Conservation (phyloP, 2,888 invertebrate genomes). For the Temnothorax unifasciatus region DNA sequence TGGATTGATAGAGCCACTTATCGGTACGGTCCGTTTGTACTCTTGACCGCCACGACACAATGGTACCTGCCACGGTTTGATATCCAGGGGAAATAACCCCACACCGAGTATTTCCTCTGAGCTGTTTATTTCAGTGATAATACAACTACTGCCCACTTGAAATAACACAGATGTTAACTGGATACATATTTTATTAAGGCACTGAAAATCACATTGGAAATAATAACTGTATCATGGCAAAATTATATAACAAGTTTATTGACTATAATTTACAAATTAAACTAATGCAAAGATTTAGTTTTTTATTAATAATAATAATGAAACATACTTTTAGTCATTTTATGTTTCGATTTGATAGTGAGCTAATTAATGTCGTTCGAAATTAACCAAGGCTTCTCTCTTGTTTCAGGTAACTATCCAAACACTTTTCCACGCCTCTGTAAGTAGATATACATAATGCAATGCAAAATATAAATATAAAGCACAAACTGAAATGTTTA, state of each 20-base stretch:
- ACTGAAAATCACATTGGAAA: constrained; percentile 7
- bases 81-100: constrained; percentile 64
- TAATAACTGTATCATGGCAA: not conserved
- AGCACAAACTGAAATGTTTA: not conserved
- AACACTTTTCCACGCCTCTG: not conserved
- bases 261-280: not conserved
- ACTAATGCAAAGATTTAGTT: not conserved
- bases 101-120: constrained; percentile 63
- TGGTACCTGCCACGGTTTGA: constrained; percentile 70
- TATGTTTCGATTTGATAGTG: not conserved
- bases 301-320: not conserved
- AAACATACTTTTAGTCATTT: not conserved
- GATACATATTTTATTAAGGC: not conserved
- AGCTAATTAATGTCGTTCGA: not conserved
- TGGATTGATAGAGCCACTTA: constrained; percentile 83
- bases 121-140: constrained; percentile 67
- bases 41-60: constrained; percentile 77
- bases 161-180: not conserved
- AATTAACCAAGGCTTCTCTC: constrained; percentile 3
- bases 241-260: not conserved
- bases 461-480: not conserved
- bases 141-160: constrained; percentile 38
- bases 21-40: constrained; percentile 78
- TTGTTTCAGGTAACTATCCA: constrained; percentile 39
- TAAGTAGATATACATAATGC: constrained; percentile 4